These are phyloP conservation scores for Sogatella furcifera DNA, from an alignment of 1,140 invertebrate genomes.

Conservation along the genomic window DNA sequence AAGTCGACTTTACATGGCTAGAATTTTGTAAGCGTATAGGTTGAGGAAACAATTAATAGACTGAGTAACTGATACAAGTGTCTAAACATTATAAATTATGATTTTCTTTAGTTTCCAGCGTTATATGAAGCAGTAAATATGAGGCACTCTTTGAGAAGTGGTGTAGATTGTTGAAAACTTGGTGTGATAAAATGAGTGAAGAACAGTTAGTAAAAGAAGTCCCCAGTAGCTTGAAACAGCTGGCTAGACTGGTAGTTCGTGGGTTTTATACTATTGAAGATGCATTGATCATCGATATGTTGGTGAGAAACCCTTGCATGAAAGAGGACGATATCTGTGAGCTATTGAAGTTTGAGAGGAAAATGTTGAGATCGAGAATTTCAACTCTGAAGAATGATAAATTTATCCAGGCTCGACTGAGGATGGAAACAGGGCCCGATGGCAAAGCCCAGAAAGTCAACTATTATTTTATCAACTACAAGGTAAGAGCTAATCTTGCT, in stretches of 20 bases:
- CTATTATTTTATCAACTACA: constrained; percentile 97
- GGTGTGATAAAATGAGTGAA: constrained; percentile 15
- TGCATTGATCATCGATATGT: constrained; percentile 87
- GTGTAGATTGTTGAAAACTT: too few species aligned
- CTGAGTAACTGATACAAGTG: too few species aligned
- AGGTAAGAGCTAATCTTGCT: constrained; percentile 39
- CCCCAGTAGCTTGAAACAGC: constrained; percentile 79
- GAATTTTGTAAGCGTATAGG: too few species aligned
- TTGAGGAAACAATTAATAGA: too few species aligned
- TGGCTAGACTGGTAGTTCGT: constrained; percentile 78
- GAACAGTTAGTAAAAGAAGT: constrained; percentile 65
- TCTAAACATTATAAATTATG: too few species aligned
- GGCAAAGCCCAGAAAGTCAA: constrained; percentile 95
- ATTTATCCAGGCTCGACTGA: constrained; percentile 83
- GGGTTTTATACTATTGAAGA: constrained; percentile 93
- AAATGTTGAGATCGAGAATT: constrained; percentile 82
- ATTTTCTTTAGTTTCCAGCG: too few species aligned
- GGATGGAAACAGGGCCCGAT: constrained; percentile 90
- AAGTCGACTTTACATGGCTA: too few species aligned
- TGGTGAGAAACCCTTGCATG: constrained; percentile 92
- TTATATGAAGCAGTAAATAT: too few species aligned
- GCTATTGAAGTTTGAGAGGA: constrained; percentile 85
- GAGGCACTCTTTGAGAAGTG: too few species aligned
- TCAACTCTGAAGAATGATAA: constrained; percentile 82
- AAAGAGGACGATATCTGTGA: constrained; percentile 95